Conservation (phyloP, 2,888 invertebrate species). For the Atrina japonica region DNA sequence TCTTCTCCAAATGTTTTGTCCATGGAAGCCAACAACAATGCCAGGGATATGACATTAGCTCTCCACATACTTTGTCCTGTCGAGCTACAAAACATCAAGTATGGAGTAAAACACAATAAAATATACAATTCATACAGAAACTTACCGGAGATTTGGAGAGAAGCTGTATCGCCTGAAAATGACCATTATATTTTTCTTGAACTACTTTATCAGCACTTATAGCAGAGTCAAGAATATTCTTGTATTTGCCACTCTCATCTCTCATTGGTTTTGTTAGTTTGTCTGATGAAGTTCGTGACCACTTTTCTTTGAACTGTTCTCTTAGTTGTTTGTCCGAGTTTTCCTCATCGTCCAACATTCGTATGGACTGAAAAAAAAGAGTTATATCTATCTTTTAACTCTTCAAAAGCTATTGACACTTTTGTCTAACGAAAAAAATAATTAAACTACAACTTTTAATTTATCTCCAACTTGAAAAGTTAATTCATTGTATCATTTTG, state of each 20-base stretch:
- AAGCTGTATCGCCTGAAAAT: constrained; percentile 90
- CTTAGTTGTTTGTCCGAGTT: constrained; percentile 93
- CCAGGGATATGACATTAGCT: too few species aligned
- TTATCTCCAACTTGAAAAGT: too few species aligned
- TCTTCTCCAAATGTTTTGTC: too few species aligned
- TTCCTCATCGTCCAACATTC: constrained; percentile 92
- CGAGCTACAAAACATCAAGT: neutral
- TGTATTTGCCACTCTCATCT: constrained; percentile 94
- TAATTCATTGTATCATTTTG: too few species aligned
- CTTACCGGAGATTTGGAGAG: constrained; percentile 86
- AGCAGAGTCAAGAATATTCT: constrained; percentile 93
- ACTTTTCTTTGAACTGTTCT: constrained; percentile 94
- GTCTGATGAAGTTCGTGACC: constrained; percentile 94
- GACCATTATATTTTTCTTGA: constrained; percentile 90
- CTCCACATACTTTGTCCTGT: neutral
- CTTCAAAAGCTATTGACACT: too few species aligned
- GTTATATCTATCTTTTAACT: too few species aligned
- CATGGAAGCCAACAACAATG: too few species aligned
- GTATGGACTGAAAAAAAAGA: constrained; percentile 76
- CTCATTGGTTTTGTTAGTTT: constrained; percentile 91
- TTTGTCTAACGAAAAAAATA: too few species aligned
- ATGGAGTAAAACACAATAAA: neutral
- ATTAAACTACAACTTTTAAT: too few species aligned
- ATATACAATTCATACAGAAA: too few species aligned
- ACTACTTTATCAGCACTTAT: constrained; percentile 90